These are phyloP conservation scores for Zootoca vivipara DNA, from an alignment of 2,113 vertebrate species.

Conservation along the genomic window DNA sequence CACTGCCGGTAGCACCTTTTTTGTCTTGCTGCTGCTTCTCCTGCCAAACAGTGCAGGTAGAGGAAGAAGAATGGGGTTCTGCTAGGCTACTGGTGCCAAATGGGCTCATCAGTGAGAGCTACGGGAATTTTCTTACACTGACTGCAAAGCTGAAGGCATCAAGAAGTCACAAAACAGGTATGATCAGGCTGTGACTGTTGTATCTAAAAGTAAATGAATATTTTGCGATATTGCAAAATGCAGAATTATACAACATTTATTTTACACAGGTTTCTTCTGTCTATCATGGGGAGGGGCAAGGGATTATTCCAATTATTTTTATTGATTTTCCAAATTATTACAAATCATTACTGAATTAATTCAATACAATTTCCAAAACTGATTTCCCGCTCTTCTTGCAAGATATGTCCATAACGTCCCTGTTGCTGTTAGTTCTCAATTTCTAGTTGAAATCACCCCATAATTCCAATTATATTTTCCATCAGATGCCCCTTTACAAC, in stretches of 20 bases:
- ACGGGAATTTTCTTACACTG: no score
- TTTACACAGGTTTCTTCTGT: background rate
- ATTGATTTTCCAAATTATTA: no score
- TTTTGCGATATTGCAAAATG: background rate
- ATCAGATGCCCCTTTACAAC: no score
- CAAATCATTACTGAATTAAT: no score
- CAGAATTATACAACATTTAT: background rate
- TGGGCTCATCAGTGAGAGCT: no score
- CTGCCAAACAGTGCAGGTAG: background rate
- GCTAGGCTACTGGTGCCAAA: background rate
- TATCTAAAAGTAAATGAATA: background rate
- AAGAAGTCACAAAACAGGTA: background rate
- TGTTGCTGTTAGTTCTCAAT: no score
- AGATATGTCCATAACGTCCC: no score
- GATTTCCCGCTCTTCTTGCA: no score
- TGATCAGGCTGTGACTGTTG: background rate
- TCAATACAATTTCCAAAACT: no score
- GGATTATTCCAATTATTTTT: no score
- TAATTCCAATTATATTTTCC: no score
- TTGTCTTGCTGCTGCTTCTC: background rate
- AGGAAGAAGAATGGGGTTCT: background rate
- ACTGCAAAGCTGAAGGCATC: background rate
- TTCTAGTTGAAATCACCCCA: no score
- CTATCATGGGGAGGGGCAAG: background rate
- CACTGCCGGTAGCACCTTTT: background rate